These are phyloP conservation scores for Mobula hypostoma DNA, from an alignment of 2,113 vertebrate species.

Conservation along the genomic window DNA sequence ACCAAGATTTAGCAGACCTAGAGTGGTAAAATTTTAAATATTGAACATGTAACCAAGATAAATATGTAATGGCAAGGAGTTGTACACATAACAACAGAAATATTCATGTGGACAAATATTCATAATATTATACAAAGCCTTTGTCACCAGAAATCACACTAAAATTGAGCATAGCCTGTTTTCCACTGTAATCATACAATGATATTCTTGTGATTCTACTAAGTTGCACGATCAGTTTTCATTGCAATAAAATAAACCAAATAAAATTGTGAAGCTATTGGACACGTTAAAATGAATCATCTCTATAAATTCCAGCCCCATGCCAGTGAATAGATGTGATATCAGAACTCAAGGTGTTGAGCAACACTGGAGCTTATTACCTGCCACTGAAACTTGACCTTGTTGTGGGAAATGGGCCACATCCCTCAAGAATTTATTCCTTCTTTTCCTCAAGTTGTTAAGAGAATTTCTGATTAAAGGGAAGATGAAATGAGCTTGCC, in stretches of 20 bases:
- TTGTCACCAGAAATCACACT: neutral
- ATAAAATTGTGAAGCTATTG: neutral
- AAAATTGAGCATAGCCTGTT: neutral
- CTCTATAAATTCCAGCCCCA: neutral
- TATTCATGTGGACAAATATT: neutral
- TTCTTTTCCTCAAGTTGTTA: slow-evolving; percentile 30
- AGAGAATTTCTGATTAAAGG: slow-evolving; percentile 37
- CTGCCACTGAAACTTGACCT: slow-evolving; percentile 29
- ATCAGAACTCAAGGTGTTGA: slow-evolving; percentile 28
- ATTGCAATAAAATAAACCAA: neutral
- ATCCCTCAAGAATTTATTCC: slow-evolving; percentile 20
- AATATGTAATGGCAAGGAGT: neutral
- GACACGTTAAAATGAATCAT: neutral
- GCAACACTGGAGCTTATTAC: slow-evolving; percentile 20
- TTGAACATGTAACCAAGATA: neutral
- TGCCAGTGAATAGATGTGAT: slow-evolving; percentile 29
- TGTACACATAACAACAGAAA: neutral
- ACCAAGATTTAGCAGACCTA: neutral
- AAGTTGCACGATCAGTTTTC: neutral
- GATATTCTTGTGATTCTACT: too few species aligned
- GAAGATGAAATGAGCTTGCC: slow-evolving; percentile 33
- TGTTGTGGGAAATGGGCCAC: slow-evolving; percentile 32
- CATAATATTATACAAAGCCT: neutral
- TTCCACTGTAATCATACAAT: neutral
- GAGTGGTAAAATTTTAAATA: neutral